Evolutionary conservation across 2,797 vertebrate species (phyloP), one percentile per base, ranked within the genome.

Genomic region (Oreochromis grahami): DNA sequence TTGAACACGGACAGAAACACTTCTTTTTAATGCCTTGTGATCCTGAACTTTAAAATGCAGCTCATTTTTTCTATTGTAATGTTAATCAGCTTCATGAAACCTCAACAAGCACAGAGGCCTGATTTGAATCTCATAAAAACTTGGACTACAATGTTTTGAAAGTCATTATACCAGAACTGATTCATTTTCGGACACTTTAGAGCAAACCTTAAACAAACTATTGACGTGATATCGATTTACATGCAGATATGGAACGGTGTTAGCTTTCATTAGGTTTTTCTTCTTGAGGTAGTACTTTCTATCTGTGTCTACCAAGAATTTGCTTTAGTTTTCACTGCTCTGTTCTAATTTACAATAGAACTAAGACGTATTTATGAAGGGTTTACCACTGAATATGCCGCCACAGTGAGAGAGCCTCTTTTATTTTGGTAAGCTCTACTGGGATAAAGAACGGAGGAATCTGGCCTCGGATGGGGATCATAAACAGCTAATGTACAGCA

Each of bases 401-500:
- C 55, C 81, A 79, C 6, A 13, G 53, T 89, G 74, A 36, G 70
- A 89, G 32, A 88, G 24, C 10, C 36, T 34, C 72, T 58, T 81
- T 56, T 82, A 87, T 88, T 90, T 79, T 53, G 52, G 74, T 89
- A 38, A 90, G 86, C 83, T 81, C 65, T 17, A 15, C 79, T 79
- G 86, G 87, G 84, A 85, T 88, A 8, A 17, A 77, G 81, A 86
- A 81, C 55, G 80, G 70, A 91, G 89, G 90, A 94, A 94, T 92
- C 89, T 26, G 74, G 90, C 87, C 87, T 56, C 7, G 48, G 86
- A 88, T 70, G 81, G 70, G 86, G 87, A 87, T 92, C 45, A 29
- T 93, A 93, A 91, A 51, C 9, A 86, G 82, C 82, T 93, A 90
- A 94, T 89, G 88, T 84, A 88, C 83, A 81, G 78, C 92, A 92